Conservation (phyloP, 2,888 invertebrate genomes). For the Nowickia ferox region DNA sequence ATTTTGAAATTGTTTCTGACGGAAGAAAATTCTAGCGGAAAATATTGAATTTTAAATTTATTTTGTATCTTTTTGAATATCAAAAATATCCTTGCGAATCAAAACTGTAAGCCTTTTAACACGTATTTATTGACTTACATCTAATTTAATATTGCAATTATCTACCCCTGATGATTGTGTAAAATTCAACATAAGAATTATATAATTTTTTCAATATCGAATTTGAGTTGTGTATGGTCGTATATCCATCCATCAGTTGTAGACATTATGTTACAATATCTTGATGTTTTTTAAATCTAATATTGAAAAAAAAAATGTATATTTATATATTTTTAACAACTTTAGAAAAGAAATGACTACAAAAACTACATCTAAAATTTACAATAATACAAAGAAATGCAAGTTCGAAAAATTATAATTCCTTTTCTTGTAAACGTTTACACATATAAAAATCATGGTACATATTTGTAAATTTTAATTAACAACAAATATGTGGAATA, state of each 20-base stretch:
- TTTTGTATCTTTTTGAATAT: not conserved
- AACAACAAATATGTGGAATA: slow-evolving; percentile 31
- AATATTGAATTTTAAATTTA: too few relatives aligned
- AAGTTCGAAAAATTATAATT: not conserved
- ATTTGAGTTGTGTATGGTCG: too few relatives aligned
- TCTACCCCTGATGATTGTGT: too few relatives aligned
- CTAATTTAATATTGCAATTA: not conserved
- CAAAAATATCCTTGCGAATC: not conserved
- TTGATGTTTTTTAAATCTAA: slow-evolving; percentile 13
- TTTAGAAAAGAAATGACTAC: slow-evolving; percentile 30
- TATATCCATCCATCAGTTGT: too few relatives aligned
- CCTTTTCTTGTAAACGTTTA: slow-evolving; percentile 35
- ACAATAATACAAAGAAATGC: slow-evolving; percentile 23
- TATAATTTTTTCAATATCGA: too few relatives aligned
- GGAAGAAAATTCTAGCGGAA: too few relatives aligned
- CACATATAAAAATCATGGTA: slow-evolving; percentile 35
- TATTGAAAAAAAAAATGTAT: slow-evolving; percentile 1
- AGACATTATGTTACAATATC: not conserved
- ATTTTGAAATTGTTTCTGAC: too few relatives aligned
- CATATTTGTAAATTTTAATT: slow-evolving; percentile 12
- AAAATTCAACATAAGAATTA: too few relatives aligned
- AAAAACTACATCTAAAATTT: slow-evolving; percentile 40
- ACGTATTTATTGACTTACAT: not conserved
- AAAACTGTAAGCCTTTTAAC: slow-evolving; percentile 15
- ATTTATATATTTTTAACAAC: slow-evolving; percentile 17